phyloP scores from a whole-genome alignment of 2,888 invertebrate species.

The Girardia tigrina region DNA sequence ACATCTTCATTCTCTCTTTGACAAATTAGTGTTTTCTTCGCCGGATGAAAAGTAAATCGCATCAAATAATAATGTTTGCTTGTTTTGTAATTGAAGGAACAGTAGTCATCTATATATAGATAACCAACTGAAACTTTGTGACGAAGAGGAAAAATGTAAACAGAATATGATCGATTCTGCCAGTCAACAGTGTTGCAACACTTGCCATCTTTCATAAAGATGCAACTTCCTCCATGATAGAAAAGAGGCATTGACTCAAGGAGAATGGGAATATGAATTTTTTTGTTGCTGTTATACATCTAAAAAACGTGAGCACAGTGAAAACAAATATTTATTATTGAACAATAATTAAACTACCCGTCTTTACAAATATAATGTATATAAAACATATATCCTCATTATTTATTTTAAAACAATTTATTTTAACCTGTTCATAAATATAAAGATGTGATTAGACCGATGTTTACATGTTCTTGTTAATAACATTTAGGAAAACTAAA shows the following conservation, averaged over 20 bases:
- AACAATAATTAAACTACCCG: no score
- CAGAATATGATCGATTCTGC: background rate
- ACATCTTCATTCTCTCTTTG: background rate
- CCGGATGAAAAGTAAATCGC: background rate
- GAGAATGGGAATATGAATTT: background rate
- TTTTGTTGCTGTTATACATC: background rate
- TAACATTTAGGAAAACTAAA: no score
- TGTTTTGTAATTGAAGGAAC: background rate
- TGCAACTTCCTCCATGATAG: background rate
- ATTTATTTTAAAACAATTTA: no score
- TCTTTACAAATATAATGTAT: no score
- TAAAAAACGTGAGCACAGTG: no score
- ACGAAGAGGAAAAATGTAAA: background rate
- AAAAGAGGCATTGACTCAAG: background rate
- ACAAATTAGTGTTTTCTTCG: background rate
- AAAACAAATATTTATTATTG: no score
- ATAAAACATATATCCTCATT: no score
- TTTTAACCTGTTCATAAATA: no score
- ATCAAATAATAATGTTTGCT: background rate
- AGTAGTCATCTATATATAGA: background rate
- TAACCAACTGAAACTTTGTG: background rate
- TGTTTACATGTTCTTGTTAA: no score
- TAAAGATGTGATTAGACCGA: no score
- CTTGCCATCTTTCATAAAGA: background rate
- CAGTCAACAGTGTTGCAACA: background rate